Evolutionary conservation across 64 coral and sea anemone genomes (phyloP).

Genomic region (Dendronephthya gigantea): DNA sequence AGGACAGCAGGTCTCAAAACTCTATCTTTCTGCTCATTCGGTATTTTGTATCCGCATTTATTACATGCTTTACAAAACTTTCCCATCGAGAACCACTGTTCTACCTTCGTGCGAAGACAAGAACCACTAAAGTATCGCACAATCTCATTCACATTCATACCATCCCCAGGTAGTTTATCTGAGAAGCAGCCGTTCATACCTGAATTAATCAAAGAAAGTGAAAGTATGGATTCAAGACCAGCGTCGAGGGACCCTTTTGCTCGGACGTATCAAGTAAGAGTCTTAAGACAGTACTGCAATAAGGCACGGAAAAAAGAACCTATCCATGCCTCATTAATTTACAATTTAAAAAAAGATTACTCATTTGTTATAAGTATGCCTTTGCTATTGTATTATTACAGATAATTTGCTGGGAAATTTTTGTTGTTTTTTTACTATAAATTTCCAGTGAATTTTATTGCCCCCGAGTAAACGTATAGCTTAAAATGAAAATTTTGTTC

Average conservation of each 20-base stretch:
- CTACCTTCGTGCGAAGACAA: background rate
- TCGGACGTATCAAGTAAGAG: slow-evolving; percentile 67
- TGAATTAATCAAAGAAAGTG: slow-evolving; percentile 52
- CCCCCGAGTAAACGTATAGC: too few relatives aligned
- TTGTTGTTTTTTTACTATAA: background rate
- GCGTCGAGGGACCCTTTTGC: slow-evolving; percentile 67
- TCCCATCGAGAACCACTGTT: background rate
- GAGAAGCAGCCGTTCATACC: slow-evolving; percentile 81
- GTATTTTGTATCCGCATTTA: too few relatives aligned
- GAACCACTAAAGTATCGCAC: background rate
- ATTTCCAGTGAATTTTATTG: too few relatives aligned
- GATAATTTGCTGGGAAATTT: too few relatives aligned
- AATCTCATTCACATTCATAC: background rate
- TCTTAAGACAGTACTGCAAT: background rate
- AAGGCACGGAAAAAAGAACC: too few relatives aligned
- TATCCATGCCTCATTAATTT: background rate
- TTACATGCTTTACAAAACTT: too few relatives aligned
- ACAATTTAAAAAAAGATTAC: too few relatives aligned
- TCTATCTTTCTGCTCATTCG: too few relatives aligned
- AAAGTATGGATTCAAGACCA: slow-evolving; percentile 60
- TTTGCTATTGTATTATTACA: too few relatives aligned
- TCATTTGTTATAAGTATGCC: too few relatives aligned
- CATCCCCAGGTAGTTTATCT: background rate
- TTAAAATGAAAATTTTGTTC: background rate
- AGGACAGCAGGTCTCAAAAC: too few relatives aligned